Evolutionary conservation across 2,113 vertebrate genomes (phyloP).

Genomic region (Mandrillus leucophaeus): DNA sequence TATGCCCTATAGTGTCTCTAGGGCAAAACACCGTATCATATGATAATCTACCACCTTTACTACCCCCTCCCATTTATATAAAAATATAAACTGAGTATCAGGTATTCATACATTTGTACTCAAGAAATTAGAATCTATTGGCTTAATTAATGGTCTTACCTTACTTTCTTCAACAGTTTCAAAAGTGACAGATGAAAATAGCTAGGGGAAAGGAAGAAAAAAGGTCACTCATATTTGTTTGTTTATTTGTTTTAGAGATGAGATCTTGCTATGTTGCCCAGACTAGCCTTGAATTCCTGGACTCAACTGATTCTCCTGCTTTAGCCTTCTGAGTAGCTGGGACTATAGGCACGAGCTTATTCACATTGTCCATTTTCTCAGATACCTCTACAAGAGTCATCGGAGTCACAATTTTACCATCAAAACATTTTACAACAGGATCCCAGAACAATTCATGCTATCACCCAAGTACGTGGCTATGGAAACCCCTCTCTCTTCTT

Average conservation of each 20-base stretch:
- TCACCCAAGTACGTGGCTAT: neutral
- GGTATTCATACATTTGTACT: neutral
- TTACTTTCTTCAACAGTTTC: conserved; percentile 92
- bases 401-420: neutral
- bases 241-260: neutral
- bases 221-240: neutral
- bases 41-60: neutral
- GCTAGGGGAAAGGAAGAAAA: conserved; percentile 82
- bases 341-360: neutral
- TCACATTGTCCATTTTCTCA: neutral
- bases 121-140: neutral
- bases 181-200: conserved; percentile 94
- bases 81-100: neutral
- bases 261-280: neutral
- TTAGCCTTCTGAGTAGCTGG: neutral
- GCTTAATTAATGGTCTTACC: conserved; percentile 83
- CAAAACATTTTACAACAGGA: neutral
- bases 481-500: neutral
- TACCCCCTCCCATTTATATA: neutral
- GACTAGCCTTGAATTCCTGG: neutral
- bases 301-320: neutral
- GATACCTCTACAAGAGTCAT: neutral
- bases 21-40: neutral
- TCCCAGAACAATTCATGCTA: neutral
- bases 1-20: neutral